A percentile compares a stretch with the other conserved stretches of the same genome.
Conservation (phyloP, 1,140 invertebrate species). For the Drosophila malerkotliana region DNA sequence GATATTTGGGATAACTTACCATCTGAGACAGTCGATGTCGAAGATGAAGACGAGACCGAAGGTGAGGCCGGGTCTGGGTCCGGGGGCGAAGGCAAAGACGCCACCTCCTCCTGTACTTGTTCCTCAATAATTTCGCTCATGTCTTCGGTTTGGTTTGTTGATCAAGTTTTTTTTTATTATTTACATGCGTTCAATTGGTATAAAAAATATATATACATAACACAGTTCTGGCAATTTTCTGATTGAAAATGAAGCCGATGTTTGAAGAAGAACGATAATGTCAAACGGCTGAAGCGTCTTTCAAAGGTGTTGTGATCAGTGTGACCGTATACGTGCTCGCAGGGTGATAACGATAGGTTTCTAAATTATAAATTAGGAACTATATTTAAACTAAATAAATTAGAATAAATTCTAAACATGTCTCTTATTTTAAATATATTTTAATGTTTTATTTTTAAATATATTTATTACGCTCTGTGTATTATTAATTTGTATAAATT, state of each 20-base stretch:
- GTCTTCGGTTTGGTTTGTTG: background rate
- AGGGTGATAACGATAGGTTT: background rate
- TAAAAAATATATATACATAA: background rate
- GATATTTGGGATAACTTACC: too few species aligned
- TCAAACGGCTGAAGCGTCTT: background rate
- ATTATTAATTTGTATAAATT: too few species aligned
- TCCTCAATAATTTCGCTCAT: background rate
- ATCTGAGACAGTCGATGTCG: too few species aligned
- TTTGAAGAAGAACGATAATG: background rate
- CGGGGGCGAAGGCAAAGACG: too few species aligned
- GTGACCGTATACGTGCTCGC: background rate
- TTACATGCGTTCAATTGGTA: background rate
- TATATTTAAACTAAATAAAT: too few species aligned
- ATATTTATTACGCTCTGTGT: too few species aligned
- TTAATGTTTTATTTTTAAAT: too few species aligned
- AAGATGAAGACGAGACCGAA: too few species aligned
- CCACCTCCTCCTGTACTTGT: background rate
- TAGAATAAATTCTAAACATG: too few species aligned
- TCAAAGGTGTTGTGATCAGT: background rate
- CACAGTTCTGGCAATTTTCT: background rate
- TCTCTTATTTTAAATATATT: too few species aligned
- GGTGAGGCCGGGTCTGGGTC: too few species aligned
- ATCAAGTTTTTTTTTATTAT: background rate
- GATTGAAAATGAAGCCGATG: conserved; percentile 9
- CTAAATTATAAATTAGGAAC: too few species aligned